Evolutionary conservation across 2,113 vertebrate genomes (phyloP), one percentile per base, ranked within the genome.

Genomic region (Pitta sordida): DNA sequence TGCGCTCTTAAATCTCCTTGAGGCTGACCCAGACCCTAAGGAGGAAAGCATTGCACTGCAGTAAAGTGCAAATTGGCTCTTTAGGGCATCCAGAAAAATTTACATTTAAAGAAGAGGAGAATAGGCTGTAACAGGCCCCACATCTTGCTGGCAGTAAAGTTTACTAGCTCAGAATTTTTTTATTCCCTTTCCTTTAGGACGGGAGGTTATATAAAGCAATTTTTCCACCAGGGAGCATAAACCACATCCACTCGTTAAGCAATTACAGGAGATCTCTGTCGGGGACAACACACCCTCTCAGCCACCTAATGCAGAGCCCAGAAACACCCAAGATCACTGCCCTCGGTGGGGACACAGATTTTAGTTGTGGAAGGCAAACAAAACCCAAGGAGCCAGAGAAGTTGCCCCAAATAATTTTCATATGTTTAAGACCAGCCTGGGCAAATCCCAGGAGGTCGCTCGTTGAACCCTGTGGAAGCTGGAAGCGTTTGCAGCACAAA

Each of bases 111-210:
- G 93, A 88, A 95, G 80, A 83, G 48, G 48, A 81, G 75, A 96
- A 87, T 49, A 64, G 86, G 74, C 52, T 89, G 44, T 84, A 91
- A 62, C 65, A 76, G 69, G 62, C 77, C 92, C 60, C 75, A 84
- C 59, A 77, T 93, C 86, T 91, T 86, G 86, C 80, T 86, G 59
- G 83, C 76, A 93, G 81, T 93, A 92, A 94, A 87, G 80, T 96
- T 96, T 94, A 93, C 77, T 84, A 78, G 86, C 86, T 93, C 80
- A 52, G 89, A 82, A 73, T 84, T 78, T 93, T 41, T 96, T 96
- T 82, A 95, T 71, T 79, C 88, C 92, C 62, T 89, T 95, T 67
- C 73, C 90, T 86, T 93, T 92, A 6, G 8, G 92, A 81, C 0
- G 0, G 44, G 44, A 89, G 80, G 91, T 92, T 95, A 83, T 44